phyloP scores from a whole-genome alignment of 2,888 invertebrate genomes.

The Ametastegia equiseti region DNA sequence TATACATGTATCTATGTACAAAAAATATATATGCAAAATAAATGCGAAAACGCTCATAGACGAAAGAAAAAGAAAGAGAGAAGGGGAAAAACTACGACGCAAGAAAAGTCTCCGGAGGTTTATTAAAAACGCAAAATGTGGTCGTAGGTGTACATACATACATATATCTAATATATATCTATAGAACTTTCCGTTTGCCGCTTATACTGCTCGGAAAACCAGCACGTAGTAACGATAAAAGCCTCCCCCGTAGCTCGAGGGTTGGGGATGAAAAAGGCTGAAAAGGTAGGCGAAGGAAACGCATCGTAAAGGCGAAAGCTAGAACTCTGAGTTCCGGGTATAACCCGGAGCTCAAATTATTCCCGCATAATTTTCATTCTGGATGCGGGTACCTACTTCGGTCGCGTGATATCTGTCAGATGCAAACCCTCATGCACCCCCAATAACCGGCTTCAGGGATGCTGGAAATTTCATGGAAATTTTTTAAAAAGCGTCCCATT shows the following conservation, averaged over 20 bases:
- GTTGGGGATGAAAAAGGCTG: not conserved
- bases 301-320: not conserved
- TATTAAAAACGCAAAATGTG: slow-evolving; percentile 34
- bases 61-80: not conserved
- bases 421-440: not conserved
- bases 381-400: too few relatives aligned
- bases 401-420: not conserved
- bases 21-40: not conserved
- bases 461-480: not conserved
- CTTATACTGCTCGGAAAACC: not conserved
- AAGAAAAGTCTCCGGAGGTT: not conserved
- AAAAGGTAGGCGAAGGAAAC: too few relatives aligned
- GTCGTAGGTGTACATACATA: too few relatives aligned
- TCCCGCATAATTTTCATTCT: slow-evolving; percentile 28
- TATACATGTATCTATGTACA: not conserved
- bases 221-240: slow-evolving; percentile 24
- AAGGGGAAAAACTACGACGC: not conserved
- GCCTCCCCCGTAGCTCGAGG: too few relatives aligned
- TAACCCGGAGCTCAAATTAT: not conserved
- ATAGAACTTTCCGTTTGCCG: not conserved
- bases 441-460: too few relatives aligned
- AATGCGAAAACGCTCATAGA: not conserved
- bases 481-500: not conserved
- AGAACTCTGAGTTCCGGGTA: not conserved
- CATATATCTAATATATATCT: too few relatives aligned